Percentiles rank a stretch among this genome's conserved stretches.
Conservation (phyloP, 1,140 invertebrate genomes). For the Drosophila fuyamai region DNA sequence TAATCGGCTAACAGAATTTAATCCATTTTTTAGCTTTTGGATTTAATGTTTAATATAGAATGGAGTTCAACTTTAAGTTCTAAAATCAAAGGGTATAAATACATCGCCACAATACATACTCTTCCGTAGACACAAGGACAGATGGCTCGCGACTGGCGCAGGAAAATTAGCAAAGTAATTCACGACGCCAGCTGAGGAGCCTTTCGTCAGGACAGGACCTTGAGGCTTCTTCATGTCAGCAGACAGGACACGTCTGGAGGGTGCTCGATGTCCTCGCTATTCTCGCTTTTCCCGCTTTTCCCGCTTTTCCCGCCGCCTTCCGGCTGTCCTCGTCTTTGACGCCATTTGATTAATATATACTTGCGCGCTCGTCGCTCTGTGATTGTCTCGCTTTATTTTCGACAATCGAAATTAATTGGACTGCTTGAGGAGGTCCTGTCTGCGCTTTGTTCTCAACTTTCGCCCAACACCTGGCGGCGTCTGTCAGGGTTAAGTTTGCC, state of each 20-base stretch:
- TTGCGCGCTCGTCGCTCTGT: slow-evolving; percentile 21
- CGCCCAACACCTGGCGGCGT: slow-evolving; percentile 40
- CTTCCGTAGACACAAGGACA: slow-evolving; percentile 20
- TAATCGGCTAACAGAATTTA: too few relatives aligned
- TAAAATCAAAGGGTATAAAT: not conserved
- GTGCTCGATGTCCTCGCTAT: slow-evolving; percentile 20
- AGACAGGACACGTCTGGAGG: slow-evolving; percentile 34
- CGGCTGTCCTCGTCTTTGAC: slow-evolving; percentile 28
- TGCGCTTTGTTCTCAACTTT: slow-evolving; percentile 36
- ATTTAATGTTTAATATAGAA: too few relatives aligned
- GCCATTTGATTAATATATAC: slow-evolving; percentile 71
- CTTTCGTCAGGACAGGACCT: slow-evolving; percentile 37
- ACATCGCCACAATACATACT: slow-evolving; percentile 8
- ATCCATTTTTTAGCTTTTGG: too few relatives aligned
- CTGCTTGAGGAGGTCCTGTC: slow-evolving; percentile 42
- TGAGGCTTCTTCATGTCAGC: slow-evolving; percentile 40
- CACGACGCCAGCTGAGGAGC: slow-evolving; percentile 44
- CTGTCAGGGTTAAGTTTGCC: slow-evolving; percentile 29
- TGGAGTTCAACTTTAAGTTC: too few relatives aligned
- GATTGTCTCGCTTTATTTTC: slow-evolving; percentile 56
- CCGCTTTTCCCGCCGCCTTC: not conserved
- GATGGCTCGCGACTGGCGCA: slow-evolving; percentile 33
- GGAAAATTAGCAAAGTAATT: slow-evolving; percentile 69
- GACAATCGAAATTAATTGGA: slow-evolving; percentile 71
- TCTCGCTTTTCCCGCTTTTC: not conserved